Base-by-base conservation (phyloP, 2,113 vertebrate genomes). In the Spea bombifrons region DNA sequence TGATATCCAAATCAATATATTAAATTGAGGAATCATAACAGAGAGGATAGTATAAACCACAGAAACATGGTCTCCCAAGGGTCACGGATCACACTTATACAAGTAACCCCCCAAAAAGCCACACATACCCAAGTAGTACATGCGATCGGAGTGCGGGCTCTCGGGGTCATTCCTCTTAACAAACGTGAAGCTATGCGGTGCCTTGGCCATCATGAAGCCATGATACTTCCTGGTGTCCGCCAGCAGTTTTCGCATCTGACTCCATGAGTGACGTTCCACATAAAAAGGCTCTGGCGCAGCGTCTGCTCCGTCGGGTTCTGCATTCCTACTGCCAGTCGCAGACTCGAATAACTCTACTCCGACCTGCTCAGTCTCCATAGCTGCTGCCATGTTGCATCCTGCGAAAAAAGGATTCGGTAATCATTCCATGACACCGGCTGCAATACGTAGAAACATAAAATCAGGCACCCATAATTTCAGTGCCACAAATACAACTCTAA, bases 341-440 rank as follows among this genome's bases (percentile, higher is more conserved):
- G 90, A 91, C 83, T 92, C 93, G 71, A 94, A 94, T 78, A 94
- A 85, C 84, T 94, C 93, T 43, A 93, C 85, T 83, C 89, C 87
- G 64, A 87, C 88, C 84, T 92, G 92, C 84, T 94, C 93, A 89
- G 93, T 93, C 89, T 93, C 91, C 92, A 94, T 93, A 57, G 92
- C 92, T 88, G 93, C 92, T 88, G 92, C 92, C 93, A 94, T 93
- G 88, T 88, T 91, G 88, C 90, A 93, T 93, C 86, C 90, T 90
- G 86, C 7, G 16, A 3, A n/a, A 75, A 52, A 6, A 5, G 44
- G 47, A 5, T 3, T 15, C 9, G 12, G 45, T 44, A 10, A 47
- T 5, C 47, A 67, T 67, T 12, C 66, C 17, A 63, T n/a, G 5
- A n/a, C 59, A 61, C 2, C 30, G 30, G 30, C 2, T 30, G 2